Evolutionary conservation across 2,113 vertebrate genomes (phyloP).

Genomic region (Formicarius rufipectus): DNA sequence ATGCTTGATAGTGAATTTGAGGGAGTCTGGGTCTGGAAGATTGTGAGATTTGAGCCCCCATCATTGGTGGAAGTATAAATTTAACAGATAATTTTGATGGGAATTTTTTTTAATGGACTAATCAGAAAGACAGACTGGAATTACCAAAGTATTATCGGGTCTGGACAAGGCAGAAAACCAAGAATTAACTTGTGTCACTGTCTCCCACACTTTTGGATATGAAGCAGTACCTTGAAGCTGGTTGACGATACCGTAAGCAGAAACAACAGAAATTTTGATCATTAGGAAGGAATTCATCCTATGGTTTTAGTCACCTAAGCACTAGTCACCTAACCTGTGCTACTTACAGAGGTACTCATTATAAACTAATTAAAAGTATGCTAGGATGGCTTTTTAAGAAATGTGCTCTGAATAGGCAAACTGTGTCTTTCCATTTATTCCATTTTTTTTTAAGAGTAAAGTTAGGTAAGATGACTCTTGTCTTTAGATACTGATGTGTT

Average conservation of each 20-base stretch:
- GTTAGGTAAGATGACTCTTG: neutral
- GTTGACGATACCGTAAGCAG: neutral
- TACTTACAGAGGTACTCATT: neutral
- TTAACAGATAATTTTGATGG: neutral
- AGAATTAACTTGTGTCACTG: neutral
- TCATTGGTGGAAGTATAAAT: neutral
- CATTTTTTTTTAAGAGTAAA: neutral
- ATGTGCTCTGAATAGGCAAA: neutral
- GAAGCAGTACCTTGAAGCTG: neutral
- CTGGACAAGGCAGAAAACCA: neutral
- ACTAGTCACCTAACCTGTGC: neutral
- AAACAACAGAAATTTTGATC: neutral
- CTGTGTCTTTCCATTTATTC: neutral
- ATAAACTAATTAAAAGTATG: neutral
- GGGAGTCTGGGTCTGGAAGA: neutral
- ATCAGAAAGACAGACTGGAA: neutral
- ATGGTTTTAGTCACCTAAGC: neutral
- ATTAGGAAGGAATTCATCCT: neutral
- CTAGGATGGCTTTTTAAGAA: neutral
- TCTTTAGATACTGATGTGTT: neutral
- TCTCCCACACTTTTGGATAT: neutral
- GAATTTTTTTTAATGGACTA: neutral
- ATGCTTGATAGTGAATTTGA: neutral
- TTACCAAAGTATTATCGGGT: neutral
- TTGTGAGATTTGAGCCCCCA: rapidly evolving